These are phyloP conservation scores for Nomada goodeniana DNA, from an alignment of 2,888 invertebrate genomes.

Conservation along the genomic window DNA sequence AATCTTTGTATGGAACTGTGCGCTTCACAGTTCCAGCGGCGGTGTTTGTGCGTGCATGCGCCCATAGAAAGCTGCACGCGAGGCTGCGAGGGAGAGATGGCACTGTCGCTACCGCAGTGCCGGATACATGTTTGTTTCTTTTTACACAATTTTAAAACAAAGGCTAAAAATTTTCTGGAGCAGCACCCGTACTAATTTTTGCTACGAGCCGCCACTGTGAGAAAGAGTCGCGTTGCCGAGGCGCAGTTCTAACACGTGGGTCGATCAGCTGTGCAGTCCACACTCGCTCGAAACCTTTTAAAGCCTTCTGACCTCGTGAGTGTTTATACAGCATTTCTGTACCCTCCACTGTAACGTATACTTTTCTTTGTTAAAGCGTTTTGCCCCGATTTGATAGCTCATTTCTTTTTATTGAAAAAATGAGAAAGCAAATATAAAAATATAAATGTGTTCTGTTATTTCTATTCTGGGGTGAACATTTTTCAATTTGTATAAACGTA, in stretches of 20 bases:
- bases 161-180: no score
- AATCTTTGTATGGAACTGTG: no score
- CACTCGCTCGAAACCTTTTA: slow-evolving; percentile 5
- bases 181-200: no score
- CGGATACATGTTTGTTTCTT: no score
- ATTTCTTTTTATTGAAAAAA: not conserved
- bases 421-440: not conserved
- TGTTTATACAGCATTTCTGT: not conserved
- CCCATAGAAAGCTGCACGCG: no score
- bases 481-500: slow-evolving; percentile 33
- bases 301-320: not conserved
- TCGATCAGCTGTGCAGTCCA: slow-evolving; percentile 49
- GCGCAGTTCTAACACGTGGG: slow-evolving; percentile 53
- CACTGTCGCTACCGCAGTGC: no score
- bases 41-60: no score
- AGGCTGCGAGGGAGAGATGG: no score
- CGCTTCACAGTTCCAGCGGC: no score
- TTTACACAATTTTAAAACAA: no score
- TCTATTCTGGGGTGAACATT: not conserved
- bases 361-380: not conserved
- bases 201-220: no score
- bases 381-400: not conserved
- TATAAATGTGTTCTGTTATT: no score
- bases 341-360: not conserved
- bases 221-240: slow-evolving; percentile 12